A percentile compares a stretch with the other conserved stretches of the same genome.
Conservation (phyloP, 2,113 vertebrate genomes). For the Electrona antarctica region DNA sequence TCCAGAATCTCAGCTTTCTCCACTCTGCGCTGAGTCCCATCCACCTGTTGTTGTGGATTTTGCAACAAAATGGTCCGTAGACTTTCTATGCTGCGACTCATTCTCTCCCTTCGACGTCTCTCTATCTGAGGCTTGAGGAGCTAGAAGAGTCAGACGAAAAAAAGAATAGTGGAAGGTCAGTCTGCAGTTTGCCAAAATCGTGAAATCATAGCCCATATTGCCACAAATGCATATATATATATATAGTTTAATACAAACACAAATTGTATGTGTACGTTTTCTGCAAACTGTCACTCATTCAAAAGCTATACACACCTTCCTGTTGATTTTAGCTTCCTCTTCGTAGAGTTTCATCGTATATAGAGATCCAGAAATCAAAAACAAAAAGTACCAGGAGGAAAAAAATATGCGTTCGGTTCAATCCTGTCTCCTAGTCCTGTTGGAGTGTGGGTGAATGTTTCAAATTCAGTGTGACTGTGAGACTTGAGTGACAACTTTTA, state of each 20-base stretch:
- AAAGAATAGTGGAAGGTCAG: too few relatives aligned
- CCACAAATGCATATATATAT: too few relatives aligned
- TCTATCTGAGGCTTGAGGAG: slow-evolving; percentile 85
- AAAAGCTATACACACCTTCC: slow-evolving; percentile 62
- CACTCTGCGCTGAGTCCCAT: slow-evolving; percentile 73
- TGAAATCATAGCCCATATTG: neutral
- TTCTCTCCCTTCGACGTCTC: slow-evolving; percentile 83
- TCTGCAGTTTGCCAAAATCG: too few relatives aligned
- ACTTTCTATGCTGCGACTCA: slow-evolving; percentile 84
- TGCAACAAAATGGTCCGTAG: slow-evolving; percentile 77
- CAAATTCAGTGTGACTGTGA: too few relatives aligned
- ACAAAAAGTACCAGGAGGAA: too few relatives aligned
- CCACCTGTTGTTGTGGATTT: slow-evolving; percentile 79
- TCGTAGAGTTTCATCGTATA: slow-evolving; percentile 42
- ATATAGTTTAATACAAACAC: too few relatives aligned
- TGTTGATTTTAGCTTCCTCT: slow-evolving; percentile 43
- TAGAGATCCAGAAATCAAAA: neutral
- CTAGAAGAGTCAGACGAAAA: slow-evolving; percentile 50
- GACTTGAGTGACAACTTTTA: slow-evolving; percentile 15
- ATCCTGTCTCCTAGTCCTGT: too few relatives aligned
- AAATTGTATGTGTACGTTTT: too few relatives aligned
- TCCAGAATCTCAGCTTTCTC: slow-evolving; percentile 85
- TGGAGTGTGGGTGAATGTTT: too few relatives aligned
- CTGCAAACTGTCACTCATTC: too few relatives aligned
- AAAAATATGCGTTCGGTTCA: too few relatives aligned